These are phyloP conservation scores for Phataginus tricuspis DNA, from an alignment of 2,797 vertebrate genomes.

Conservation along the genomic window DNA sequence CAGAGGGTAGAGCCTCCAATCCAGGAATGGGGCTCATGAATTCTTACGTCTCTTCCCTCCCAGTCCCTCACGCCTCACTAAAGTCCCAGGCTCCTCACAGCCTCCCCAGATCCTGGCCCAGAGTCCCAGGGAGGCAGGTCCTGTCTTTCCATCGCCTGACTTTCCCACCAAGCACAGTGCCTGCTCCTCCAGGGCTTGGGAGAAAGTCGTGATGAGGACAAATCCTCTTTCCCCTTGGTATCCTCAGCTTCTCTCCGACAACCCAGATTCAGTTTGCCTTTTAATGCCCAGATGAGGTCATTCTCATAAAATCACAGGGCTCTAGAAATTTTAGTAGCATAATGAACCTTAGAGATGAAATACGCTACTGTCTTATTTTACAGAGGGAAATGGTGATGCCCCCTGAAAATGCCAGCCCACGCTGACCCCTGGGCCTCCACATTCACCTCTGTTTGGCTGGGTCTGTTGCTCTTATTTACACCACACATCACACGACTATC, in stretches of 20 bases:
- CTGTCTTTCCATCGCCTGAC: no score
- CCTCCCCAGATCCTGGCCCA: background rate
- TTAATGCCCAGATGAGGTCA: background rate
- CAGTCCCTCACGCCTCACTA: rapidly evolving
- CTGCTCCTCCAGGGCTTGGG: background rate
- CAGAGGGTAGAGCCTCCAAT: background rate
- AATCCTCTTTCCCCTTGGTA: background rate
- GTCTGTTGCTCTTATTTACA: background rate
- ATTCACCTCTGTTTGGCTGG: background rate
- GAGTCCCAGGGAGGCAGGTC: background rate
- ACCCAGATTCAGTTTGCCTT: background rate
- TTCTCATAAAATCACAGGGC: background rate
- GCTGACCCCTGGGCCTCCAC: background rate
- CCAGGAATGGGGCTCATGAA: background rate
- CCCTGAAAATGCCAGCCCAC: background rate
- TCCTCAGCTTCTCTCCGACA: background rate
- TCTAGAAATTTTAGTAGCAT: background rate
- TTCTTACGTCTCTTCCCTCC: background rate
- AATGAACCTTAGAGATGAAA: background rate
- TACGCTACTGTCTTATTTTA: background rate
- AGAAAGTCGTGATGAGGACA: background rate
- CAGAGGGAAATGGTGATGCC: background rate
- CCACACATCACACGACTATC: background rate
- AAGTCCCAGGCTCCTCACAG: background rate
- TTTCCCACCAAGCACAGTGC: background rate